Conservation (phyloP, 2,113 vertebrate genomes). For the Anguilla japonica region DNA sequence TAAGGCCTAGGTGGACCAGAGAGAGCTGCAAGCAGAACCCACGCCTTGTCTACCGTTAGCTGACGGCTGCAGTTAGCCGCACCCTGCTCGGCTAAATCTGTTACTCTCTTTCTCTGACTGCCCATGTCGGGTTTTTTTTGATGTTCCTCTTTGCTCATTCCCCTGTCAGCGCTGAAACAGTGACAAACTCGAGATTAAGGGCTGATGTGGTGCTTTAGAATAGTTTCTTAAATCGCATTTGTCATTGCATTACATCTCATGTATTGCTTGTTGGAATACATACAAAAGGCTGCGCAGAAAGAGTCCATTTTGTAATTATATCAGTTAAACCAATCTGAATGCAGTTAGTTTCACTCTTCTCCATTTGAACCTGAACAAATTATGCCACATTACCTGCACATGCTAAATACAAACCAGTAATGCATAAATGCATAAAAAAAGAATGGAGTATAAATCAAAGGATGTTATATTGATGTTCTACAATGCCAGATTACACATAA, state of each 20-base stretch:
- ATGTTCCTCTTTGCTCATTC: background rate
- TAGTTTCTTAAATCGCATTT: background rate
- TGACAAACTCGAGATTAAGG: background rate
- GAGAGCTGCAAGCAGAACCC: background rate
- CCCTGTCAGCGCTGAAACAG: background rate
- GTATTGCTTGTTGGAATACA: background rate
- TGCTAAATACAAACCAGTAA: background rate
- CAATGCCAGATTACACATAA: too few relatives aligned
- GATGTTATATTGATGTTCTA: too few relatives aligned
- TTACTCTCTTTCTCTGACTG: background rate
- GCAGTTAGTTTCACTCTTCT: background rate
- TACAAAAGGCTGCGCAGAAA: background rate
- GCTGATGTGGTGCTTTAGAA: background rate
- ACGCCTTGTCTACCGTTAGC: background rate
- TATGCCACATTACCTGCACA: background rate
- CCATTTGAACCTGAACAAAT: background rate
- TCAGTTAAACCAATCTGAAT: background rate
- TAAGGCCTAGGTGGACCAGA: background rate
- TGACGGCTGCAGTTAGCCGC: background rate
- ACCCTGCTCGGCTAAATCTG: background rate
- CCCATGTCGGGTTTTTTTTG: background rate
- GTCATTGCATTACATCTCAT: background rate
- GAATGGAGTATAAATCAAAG: too few relatives aligned
- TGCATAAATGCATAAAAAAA: too few relatives aligned
- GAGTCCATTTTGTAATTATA: background rate